A percentile compares a stretch with the other conserved stretches of the same genome.
phyloP scores from a whole-genome alignment of 1,140 invertebrate species.

The Harpegnathos saltator region DNA sequence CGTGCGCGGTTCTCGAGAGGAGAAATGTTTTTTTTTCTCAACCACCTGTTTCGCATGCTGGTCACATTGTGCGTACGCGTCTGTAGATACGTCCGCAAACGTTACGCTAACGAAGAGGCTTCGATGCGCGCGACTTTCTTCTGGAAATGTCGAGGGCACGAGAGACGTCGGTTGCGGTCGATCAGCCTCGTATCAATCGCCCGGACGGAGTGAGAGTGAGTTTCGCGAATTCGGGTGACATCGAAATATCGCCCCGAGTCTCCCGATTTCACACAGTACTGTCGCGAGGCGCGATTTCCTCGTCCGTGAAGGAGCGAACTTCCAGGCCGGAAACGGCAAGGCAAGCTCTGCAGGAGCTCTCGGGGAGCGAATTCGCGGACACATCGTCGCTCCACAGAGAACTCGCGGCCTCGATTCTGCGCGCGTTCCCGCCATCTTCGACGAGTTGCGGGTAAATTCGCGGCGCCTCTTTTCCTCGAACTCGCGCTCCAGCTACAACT shows the following conservation, averaged over 20 bases:
- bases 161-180: background rate
- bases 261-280: too few relatives aligned
- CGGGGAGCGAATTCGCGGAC: too few relatives aligned
- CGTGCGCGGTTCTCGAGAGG: conserved; percentile 52
- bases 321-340: too few relatives aligned
- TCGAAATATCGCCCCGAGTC: background rate
- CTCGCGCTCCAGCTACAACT: background rate
- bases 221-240: background rate
- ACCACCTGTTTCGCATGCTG: conserved; percentile 67
- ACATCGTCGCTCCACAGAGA: too few relatives aligned
- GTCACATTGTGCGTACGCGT: conserved; percentile 54
- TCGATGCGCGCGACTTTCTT: conserved; percentile 2
- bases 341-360: too few relatives aligned
- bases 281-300: too few relatives aligned
- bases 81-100: conserved; percentile 37
- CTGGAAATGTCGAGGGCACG: background rate
- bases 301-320: too few relatives aligned
- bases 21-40: conserved; percentile 65
- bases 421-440: too few relatives aligned
- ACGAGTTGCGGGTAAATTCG: background rate
- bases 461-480: background rate
- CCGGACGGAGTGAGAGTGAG: background rate
- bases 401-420: background rate
- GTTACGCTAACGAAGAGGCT: conserved; percentile 31
- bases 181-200: background rate